Evolutionary conservation across 2,888 invertebrate genomes (phyloP).

Genomic region (Bedellia somnulentella): DNA sequence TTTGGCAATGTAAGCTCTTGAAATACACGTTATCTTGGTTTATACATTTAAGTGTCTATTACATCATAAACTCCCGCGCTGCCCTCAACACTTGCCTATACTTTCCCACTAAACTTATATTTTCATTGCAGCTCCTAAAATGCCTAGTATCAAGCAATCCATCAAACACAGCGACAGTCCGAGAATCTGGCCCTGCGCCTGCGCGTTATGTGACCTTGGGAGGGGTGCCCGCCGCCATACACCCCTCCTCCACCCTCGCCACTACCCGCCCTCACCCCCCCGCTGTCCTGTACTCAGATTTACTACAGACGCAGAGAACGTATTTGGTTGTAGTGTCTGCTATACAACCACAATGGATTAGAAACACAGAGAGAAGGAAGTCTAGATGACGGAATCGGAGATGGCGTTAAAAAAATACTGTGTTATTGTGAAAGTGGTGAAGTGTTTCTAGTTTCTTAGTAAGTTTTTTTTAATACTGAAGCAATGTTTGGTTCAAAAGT

Average conservation of each 20-base stretch:
- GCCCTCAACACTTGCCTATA: too few species aligned
- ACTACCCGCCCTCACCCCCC: slow-evolving; percentile 66
- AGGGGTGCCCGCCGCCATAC: slow-evolving; percentile 67
- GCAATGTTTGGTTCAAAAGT: too few species aligned
- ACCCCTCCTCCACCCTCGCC: slow-evolving; percentile 78
- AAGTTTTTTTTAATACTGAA: too few species aligned
- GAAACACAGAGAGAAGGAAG: slow-evolving; percentile 36
- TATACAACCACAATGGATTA: slow-evolving; percentile 81
- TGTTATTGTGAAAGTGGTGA: too few species aligned
- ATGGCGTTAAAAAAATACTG: too few species aligned
- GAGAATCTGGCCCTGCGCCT: slow-evolving; percentile 58
- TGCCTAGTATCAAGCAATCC: slow-evolving; percentile 82
- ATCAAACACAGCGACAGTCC: slow-evolving; percentile 82
- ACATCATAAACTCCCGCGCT: too few species aligned
- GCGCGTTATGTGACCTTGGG: slow-evolving; percentile 52
- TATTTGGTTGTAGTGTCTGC: slow-evolving; percentile 79
- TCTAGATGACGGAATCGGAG: slow-evolving; percentile 27
- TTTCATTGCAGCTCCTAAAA: slow-evolving; percentile 64
- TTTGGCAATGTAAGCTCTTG: too few species aligned
- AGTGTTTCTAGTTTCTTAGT: too few species aligned
- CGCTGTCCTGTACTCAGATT: slow-evolving; percentile 79
- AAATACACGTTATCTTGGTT: too few species aligned
- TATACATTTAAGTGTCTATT: too few species aligned
- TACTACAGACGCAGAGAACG: slow-evolving; percentile 81
- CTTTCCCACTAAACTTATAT: too few species aligned